Conservation (phyloP, 2,888 invertebrate species). For the Suillia variegata region DNA sequence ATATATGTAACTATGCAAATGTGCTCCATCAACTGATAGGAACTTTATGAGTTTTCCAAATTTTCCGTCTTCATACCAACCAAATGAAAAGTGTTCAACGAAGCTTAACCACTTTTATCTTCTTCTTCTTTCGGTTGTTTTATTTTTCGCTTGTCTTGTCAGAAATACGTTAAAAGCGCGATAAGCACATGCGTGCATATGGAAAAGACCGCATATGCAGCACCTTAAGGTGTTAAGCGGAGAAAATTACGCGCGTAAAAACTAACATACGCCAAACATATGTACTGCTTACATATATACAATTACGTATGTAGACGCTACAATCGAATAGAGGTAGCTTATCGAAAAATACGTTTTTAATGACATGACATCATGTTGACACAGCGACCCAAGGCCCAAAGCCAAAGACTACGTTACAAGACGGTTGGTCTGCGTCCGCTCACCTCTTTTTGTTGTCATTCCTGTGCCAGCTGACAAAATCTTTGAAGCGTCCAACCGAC, state of each 20-base stretch:
- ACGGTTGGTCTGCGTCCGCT: neutral
- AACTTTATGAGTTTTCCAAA: slow-evolving; percentile 21
- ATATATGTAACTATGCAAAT: slow-evolving; percentile 10
- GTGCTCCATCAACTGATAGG: slow-evolving; percentile 9
- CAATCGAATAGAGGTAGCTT: neutral
- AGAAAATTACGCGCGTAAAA: neutral
- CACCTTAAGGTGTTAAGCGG: slow-evolving; percentile 19
- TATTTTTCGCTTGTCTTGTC: neutral
- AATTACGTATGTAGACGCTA: too few relatives aligned
- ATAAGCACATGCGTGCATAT: slow-evolving; percentile 10
- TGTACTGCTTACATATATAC: neutral
- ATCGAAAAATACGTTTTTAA: slow-evolving; percentile 20
- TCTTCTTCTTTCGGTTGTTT: neutral
- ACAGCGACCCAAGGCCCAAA: too few relatives aligned
- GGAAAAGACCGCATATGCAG: slow-evolving; percentile 14
- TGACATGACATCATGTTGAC: slow-evolving; percentile 36
- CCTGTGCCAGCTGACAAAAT: slow-evolving; percentile 13
- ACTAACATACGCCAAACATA: too few relatives aligned
- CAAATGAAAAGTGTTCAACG: slow-evolving; percentile 33
- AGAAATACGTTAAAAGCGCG: slow-evolving; percentile 21
- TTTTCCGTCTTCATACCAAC: slow-evolving; percentile 24
- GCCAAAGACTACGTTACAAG: too few relatives aligned
- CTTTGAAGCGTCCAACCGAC: slow-evolving; percentile 9
- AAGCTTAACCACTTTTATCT: slow-evolving; percentile 25
- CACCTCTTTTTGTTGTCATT: slow-evolving; percentile 18